Evolutionary conservation across 2,113 vertebrate species (phyloP), one percentile per base, ranked within the genome.

Genomic region (Cebidichthys violaceus): DNA sequence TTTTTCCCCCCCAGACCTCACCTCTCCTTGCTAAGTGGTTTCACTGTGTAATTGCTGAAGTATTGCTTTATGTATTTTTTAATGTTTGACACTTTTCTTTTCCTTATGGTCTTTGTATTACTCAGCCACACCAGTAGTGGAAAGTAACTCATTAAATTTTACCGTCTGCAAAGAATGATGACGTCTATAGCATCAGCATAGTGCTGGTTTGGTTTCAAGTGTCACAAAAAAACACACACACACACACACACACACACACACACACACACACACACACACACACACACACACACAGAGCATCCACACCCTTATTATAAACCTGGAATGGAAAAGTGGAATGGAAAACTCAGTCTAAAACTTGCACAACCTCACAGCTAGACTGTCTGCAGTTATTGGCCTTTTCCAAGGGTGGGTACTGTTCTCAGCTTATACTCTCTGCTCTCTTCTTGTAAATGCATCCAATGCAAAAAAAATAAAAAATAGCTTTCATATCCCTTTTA

Each of bases 141-240:
- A 90, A 89, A 89, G 24, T 18, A 76, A 70, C 81, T 89, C 54
- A 24, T 89, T 88, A 81, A 18, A 31, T 78, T 85, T 88, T 66
- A 75, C 3, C 47, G 39, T 50, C 60, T 60, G 78, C 27, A 47
- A 70, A 78, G 55, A 60, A 75, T 59, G 52, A 66, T 73, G 82
- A 64, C 20, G 18, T 87, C 33, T 57, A 8, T 50, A 55, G 35
- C 18, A 29, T 68, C 27, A 22, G 70, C 72, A 27, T 5, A 43
- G 77, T 69, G 31, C 50, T 57, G 60, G 29, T 50, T 84, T 2
- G 13, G 72, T 73, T 61, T 85, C 57, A 77, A 52, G 73, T 85
- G 71, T 70, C 73, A 45, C 29, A 61, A 65, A 39, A 76, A 33
- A 47, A 20, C 2, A 10, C 37, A 37, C 37, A 37, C 37, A 37